Evolutionary conservation across 2,113 vertebrate species (phyloP).

Genomic region (Eidolon helvum): DNA sequence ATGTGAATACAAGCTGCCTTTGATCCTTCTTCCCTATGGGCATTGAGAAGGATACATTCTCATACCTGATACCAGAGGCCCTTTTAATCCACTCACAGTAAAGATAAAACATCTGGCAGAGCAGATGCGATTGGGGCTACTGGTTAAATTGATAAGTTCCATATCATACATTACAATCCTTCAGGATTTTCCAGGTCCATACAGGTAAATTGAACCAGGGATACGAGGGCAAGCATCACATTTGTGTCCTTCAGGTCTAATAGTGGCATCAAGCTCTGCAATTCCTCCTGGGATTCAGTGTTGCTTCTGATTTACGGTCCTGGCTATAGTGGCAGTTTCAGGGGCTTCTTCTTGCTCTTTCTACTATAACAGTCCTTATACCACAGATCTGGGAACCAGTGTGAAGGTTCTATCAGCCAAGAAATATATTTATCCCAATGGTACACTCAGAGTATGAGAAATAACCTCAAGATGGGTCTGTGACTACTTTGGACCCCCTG

Average conservation of each 20-base stretch:
- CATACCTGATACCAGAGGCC: background rate
- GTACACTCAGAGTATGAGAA: background rate
- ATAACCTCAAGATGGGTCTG: background rate
- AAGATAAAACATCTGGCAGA: background rate
- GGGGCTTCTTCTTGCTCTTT: background rate
- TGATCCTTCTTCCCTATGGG: background rate
- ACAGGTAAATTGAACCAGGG: background rate
- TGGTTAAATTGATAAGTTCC: background rate
- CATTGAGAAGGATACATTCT: background rate
- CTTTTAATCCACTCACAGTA: background rate
- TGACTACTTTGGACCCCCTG: background rate
- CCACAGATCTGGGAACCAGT: background rate
- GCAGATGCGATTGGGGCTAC: background rate
- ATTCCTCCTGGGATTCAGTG: background rate
- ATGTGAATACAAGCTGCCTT: background rate
- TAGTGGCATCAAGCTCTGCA: background rate
- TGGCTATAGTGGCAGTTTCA: background rate
- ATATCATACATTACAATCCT: background rate
- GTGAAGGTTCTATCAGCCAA: background rate
- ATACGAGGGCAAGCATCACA: background rate
- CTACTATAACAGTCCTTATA: background rate
- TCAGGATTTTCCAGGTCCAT: background rate
- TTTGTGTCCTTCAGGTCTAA: background rate
- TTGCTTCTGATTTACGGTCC: background rate
- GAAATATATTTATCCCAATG: background rate